Percentiles rank a stretch among this genome's conserved stretches.
Evolutionary conservation across 2,797 vertebrate species (phyloP).

Genomic region (Anolis apletophallus): DNA sequence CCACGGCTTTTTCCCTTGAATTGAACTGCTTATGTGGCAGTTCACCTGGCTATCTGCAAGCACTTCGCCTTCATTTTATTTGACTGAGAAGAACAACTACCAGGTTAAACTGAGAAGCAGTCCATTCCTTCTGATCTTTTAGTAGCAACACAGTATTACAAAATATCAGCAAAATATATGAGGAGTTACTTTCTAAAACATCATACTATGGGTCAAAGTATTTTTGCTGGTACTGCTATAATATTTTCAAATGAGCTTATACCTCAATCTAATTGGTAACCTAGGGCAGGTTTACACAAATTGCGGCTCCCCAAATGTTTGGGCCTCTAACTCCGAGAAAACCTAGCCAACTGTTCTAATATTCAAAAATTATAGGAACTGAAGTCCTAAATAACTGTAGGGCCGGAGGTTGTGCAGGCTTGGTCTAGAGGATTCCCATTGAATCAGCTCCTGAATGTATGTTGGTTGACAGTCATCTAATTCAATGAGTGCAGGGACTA

Average conservation of each 20-base stretch:
- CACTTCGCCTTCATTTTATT: conserved; percentile 15
- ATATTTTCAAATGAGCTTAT: neutral
- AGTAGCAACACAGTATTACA: neutral
- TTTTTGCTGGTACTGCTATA: neutral
- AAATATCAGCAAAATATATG: conserved; percentile 5
- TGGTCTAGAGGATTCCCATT: too few relatives aligned
- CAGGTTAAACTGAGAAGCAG: neutral
- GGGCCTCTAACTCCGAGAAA: too few relatives aligned
- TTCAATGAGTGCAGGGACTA: neutral
- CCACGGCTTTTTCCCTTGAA: conserved; percentile 1
- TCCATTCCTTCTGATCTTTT: conserved; percentile 9
- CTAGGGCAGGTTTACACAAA: too few relatives aligned
- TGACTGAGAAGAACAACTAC: neutral
- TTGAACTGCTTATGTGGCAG: conserved; percentile 27
- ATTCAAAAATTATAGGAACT: too few relatives aligned
- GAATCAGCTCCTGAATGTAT: too few relatives aligned
- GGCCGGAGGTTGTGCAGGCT: too few relatives aligned
- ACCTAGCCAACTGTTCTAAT: too few relatives aligned
- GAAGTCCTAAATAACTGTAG: too few relatives aligned
- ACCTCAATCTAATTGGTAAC: too few relatives aligned
- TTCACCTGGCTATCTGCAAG: conserved; percentile 12
- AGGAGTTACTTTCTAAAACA: neutral
- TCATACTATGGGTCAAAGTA: neutral
- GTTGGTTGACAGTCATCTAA: neutral
- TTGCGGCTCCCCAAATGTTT: too few relatives aligned